Conservation (phyloP, 2,888 invertebrate genomes). For the Diaprepes abbreviatus region DNA sequence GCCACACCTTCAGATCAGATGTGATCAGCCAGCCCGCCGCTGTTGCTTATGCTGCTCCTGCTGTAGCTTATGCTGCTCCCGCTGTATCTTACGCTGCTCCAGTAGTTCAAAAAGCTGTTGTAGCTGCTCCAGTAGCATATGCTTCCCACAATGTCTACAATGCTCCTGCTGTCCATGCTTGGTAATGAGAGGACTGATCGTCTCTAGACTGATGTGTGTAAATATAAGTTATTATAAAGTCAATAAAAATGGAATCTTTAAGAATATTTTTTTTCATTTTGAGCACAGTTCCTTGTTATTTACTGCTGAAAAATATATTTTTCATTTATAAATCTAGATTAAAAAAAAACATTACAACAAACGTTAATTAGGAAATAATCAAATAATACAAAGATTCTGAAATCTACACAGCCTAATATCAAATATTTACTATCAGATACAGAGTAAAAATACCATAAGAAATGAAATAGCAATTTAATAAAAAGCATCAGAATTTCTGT, state of each 20-base stretch:
- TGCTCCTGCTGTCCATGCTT: slow-evolving; percentile 22
- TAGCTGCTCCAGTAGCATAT: slow-evolving; percentile 32
- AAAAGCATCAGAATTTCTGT: too few species aligned
- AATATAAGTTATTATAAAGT: slow-evolving; percentile 15
- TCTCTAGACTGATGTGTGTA: slow-evolving; percentile 34
- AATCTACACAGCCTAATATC: too few species aligned
- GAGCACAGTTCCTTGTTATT: too few species aligned
- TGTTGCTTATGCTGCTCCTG: slow-evolving; percentile 39
- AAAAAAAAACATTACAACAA: too few species aligned
- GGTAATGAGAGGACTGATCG: slow-evolving; percentile 22
- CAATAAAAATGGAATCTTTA: slow-evolving; percentile 8
- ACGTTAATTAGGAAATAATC: too few species aligned
- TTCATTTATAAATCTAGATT: neutral
- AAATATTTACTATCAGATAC: too few species aligned
- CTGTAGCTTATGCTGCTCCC: neutral
- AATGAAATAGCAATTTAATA: too few species aligned
- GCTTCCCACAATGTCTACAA: slow-evolving; percentile 49
- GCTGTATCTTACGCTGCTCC: slow-evolving; percentile 17
- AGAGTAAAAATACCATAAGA: too few species aligned
- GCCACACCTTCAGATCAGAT: neutral
- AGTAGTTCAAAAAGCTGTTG: neutral
- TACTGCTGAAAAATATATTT: too few species aligned
- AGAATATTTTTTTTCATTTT: too few species aligned
- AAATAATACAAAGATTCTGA: too few species aligned
- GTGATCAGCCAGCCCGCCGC: slow-evolving; percentile 33